Evolutionary conservation across 2,797 vertebrate genomes (phyloP), one percentile per base, ranked within the genome.

Genomic region (Nannoperca australis): DNA sequence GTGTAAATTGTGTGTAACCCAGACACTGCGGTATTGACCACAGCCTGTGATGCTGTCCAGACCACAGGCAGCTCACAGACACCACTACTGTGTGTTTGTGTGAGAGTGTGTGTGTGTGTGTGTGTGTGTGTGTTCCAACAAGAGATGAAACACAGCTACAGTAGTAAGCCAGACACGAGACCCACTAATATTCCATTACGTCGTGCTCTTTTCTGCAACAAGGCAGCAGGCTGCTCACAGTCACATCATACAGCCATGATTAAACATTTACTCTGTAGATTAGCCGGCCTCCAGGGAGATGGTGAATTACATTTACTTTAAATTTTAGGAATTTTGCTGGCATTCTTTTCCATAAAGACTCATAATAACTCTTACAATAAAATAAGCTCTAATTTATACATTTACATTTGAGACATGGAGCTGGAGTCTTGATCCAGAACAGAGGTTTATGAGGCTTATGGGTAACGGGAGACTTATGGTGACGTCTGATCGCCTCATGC

Each of bases 161-260:
- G 89, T 92, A 89, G 88, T 84, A 91, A 93, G 88, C 92, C 94
- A 95, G 94, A 94, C 94, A 93, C 80, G 84, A 93, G 91, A 94
- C 86, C 42, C 89, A 85, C 89, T 93, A 90, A 95, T 93, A 93
- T 96, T 96, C 95, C 95, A 95, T 96, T 95, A 95, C 95, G 93
- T 95, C 87, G 88, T 81, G 77, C 84, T 89, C 87, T 92, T 88
- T 87, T 91, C 91, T 69, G 79, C 91, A 91, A 91, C 91, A 90
- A 86, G 81, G 86, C 85, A 84, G 85, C 82, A 49, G 85, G 81
- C 88, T 77, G 79, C 82, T 84, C 82, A 64, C 78, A 82, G 85
- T 82, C 85, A 82, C 84, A 88, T 89, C 86, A 85, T 75, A 68
- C 78, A 68, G 74, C 76, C 56, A 30, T 79, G 85, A 90, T 90